A percentile compares a stretch with the other conserved stretches of the same genome.
phyloP scores from a whole-genome alignment of 2,113 vertebrate genomes.

The Pterocles burchelli region DNA sequence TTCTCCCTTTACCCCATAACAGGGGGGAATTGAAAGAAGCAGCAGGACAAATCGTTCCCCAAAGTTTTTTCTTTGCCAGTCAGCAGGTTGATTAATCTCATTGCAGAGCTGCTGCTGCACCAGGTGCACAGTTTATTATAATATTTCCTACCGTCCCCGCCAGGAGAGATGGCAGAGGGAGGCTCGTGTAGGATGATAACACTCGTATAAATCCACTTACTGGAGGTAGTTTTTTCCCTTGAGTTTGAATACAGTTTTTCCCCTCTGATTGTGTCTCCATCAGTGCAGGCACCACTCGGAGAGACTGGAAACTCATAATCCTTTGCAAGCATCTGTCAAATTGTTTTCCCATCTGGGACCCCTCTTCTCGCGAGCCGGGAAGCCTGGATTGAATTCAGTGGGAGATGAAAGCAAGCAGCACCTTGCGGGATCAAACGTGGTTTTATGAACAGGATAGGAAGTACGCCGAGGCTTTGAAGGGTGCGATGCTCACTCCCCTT shows the following conservation, averaged over 20 bases:
- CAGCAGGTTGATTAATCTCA: slow-evolving; percentile 25
- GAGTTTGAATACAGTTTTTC: not conserved
- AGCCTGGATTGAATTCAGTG: not conserved
- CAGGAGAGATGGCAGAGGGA: not conserved
- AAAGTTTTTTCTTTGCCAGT: not conserved
- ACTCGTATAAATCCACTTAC: slow-evolving; percentile 3
- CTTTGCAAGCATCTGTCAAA: slow-evolving; percentile 31
- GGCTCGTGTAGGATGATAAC: not conserved
- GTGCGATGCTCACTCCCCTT: not conserved
- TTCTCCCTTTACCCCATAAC: not conserved
- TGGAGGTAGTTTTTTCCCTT: not conserved
- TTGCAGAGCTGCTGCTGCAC: slow-evolving; percentile 16
- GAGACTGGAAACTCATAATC: slow-evolving; percentile 49
- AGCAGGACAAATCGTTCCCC: not conserved
- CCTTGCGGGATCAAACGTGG: not conserved
- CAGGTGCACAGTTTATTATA: not conserved
- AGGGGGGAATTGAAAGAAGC: not conserved
- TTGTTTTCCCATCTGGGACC: slow-evolving; percentile 17
- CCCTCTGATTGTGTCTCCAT: not conserved
- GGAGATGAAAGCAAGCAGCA: slow-evolving; percentile 27
- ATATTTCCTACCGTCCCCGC: not conserved
- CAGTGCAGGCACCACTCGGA: not conserved
- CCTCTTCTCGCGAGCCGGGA: not conserved
- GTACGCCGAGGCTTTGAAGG: not conserved
- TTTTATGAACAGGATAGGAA: not conserved